These are phyloP conservation scores for Zootermopsis nevadensis DNA, from an alignment of 2,888 invertebrate genomes.

Conservation along the genomic window DNA sequence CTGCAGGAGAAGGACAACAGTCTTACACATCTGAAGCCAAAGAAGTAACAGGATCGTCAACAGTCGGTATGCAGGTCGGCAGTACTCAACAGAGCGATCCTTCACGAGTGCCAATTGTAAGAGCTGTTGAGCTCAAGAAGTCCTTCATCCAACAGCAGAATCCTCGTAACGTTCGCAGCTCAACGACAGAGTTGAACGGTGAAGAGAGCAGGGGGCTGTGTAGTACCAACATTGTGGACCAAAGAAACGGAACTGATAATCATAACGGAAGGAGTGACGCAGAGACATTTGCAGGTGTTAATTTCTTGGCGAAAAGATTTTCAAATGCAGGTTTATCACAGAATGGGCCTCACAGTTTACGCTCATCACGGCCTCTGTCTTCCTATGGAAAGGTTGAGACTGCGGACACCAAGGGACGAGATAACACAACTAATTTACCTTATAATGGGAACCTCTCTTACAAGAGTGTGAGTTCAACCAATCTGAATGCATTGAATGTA, in stretches of 20 bases:
- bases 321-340: background rate
- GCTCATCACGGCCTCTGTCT: background rate
- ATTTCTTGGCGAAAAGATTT: constrained; percentile 32
- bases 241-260: background rate
- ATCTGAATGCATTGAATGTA: constrained; percentile 24
- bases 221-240: background rate
- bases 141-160: constrained; percentile 57
- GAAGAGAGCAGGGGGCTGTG: background rate
- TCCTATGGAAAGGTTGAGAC: background rate
- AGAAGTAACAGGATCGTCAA: constrained; percentile 22
- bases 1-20: background rate
- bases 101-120: constrained; percentile 64
- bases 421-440: background rate
- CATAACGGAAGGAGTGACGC: background rate
- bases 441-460: background rate
- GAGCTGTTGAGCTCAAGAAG: constrained; percentile 66
- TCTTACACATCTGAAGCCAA: constrained; percentile 25
- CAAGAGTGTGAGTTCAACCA: constrained; percentile 22
- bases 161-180: background rate
- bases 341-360: background rate
- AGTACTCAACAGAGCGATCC: constrained; percentile 54
- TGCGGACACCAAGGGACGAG: background rate
- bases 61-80: background rate
- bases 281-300: constrained; percentile 28
- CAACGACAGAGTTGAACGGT: background rate